Evolutionary conservation across 92 coral and sea anemone species (phyloP).

Genomic region (Diadumene lineata): DNA sequence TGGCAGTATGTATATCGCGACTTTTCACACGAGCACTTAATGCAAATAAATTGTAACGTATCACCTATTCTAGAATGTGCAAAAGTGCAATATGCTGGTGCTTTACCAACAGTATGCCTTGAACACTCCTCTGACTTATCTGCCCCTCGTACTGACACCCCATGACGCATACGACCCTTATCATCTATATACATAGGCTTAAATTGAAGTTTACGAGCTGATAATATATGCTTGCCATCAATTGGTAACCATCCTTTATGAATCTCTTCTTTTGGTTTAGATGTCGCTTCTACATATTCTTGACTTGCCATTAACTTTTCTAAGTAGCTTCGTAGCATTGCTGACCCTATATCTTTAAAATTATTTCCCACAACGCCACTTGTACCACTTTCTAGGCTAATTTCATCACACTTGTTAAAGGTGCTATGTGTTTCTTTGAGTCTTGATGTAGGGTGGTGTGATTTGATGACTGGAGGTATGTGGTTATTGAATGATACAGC

Average conservation of each 20-base stretch:
- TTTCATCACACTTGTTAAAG: conserved; percentile 74
- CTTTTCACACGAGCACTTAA: conserved; percentile 91
- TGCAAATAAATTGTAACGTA: conserved; percentile 94
- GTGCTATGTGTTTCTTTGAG: conserved; percentile 44
- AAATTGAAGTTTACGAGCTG: conserved; percentile 81
- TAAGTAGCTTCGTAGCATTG: conserved; percentile 65
- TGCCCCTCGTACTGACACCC: conserved; percentile 94
- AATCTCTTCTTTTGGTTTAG: conserved; percentile 47
- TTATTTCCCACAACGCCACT: conserved; percentile 44
- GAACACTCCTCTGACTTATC: conserved; percentile 97
- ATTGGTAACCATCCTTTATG: conserved; percentile 90
- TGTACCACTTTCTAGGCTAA: conserved; percentile 65
- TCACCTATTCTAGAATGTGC: conserved; percentile 99
- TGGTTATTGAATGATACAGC: conserved; percentile 12
- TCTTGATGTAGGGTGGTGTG: conserved; percentile 14
- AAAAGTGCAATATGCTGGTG: conserved; percentile 90
- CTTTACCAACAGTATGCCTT: conserved; percentile 84
- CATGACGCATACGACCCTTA: conserved; percentile 95
- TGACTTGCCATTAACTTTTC: conserved; percentile 78
- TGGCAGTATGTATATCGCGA: conserved; percentile 78
- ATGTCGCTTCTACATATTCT: conserved; percentile 82
- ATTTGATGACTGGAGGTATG: conserved; percentile 16
- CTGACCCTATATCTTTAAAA: conserved; percentile 65
- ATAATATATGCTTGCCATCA: conserved; percentile 80
- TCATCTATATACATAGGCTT: conserved; percentile 91